A percentile compares a stretch with the other conserved stretches of the same genome.
phyloP scores from a whole-genome alignment of 2,888 invertebrate genomes.

The Tuta absoluta region DNA sequence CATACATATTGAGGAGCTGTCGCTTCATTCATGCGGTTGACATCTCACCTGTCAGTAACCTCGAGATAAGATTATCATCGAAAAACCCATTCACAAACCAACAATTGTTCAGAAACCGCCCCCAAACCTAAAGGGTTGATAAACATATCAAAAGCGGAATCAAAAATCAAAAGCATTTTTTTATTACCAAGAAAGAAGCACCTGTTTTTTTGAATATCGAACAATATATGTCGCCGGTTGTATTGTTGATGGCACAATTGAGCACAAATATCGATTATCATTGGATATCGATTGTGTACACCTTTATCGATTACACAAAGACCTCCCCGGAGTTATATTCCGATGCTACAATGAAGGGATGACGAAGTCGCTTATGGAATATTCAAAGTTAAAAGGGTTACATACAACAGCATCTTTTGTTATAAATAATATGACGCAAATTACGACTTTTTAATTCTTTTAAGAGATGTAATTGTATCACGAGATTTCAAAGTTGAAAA shows the following conservation, averaged over 20 bases:
- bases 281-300: conserved; percentile 60
- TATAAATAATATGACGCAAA: background rate
- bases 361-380: conserved; percentile 1
- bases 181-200: conserved; percentile 52
- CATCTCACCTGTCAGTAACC: conserved; percentile 80
- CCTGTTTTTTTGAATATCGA: conserved; percentile 69
- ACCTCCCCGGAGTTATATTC: conserved; percentile 60
- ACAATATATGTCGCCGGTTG: conserved; percentile 60
- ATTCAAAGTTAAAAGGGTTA: conserved; percentile 14
- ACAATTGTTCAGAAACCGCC: conserved; percentile 70
- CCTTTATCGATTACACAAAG: conserved; percentile 59
- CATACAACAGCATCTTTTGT: background rate
- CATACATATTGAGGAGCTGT: conserved; percentile 46
- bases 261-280: conserved; percentile 71
- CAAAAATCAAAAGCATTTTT: conserved; percentile 64
- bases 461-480: background rate
- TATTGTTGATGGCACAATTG: conserved; percentile 68
- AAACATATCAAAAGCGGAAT: conserved; percentile 74
- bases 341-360: conserved; percentile 21
- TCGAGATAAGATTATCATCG: conserved; percentile 70
- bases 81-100: conserved; percentile 66
- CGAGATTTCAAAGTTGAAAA: conserved; percentile 10
- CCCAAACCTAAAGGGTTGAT: conserved; percentile 73
- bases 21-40: conserved; percentile 67
- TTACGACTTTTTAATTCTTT: background rate